These are phyloP conservation scores for Chaetorhynchus papuensis DNA, from an alignment of 2,113 vertebrate genomes.

Conservation along the genomic window DNA sequence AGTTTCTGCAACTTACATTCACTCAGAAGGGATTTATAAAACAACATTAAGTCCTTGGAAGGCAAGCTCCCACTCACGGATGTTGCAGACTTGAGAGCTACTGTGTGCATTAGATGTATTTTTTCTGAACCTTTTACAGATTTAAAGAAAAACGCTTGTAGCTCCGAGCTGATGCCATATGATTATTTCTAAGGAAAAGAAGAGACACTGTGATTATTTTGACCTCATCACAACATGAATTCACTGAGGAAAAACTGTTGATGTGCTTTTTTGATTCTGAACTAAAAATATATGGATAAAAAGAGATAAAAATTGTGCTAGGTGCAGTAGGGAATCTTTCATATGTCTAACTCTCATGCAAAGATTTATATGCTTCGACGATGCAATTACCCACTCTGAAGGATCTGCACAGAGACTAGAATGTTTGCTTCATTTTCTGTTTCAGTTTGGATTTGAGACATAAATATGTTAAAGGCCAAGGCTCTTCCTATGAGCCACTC, in stretches of 20 bases:
- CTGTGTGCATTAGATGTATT: neutral
- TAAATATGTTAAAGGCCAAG: neutral
- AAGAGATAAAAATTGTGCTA: neutral
- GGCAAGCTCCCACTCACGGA: neutral
- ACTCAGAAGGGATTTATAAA: neutral
- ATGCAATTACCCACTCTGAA: neutral
- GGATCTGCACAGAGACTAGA: neutral
- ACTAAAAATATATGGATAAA: neutral
- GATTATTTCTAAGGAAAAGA: neutral
- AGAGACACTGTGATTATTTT: neutral
- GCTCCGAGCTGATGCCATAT: neutral
- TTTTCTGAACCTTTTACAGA: neutral
- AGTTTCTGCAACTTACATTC: neutral
- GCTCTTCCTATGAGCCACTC: neutral
- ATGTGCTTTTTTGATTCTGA: neutral
- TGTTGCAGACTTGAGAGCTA: neutral
- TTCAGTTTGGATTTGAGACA: neutral
- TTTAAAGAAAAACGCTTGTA: conserved; percentile 6
- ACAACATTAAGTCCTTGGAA: neutral
- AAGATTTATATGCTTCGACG: neutral
- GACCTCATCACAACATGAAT: neutral
- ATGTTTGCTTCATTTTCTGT: neutral
- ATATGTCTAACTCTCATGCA: neutral
- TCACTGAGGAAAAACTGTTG: neutral
- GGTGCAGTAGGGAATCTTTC: neutral